Percentiles rank a stretch among this genome's conserved stretches.
Evolutionary conservation across 2,113 vertebrate genomes (phyloP).

Genomic region (Corythoichthys haematopterus): DNA sequence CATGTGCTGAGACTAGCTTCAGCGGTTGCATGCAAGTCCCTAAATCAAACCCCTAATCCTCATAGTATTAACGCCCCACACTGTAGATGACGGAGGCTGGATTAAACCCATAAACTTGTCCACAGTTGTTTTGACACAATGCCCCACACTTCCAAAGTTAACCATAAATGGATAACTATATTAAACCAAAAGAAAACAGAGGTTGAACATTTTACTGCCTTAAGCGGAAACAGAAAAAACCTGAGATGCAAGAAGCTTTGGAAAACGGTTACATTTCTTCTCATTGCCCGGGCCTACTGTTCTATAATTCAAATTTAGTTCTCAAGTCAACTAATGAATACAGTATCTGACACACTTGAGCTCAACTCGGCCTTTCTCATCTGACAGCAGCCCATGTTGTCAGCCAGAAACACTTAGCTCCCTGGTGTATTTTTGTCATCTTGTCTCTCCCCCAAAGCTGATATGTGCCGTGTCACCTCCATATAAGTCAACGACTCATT

Average conservation of each 20-base stretch:
- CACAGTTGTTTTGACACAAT: constrained; percentile 22
- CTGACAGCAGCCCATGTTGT: constrained; percentile 43
- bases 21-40: constrained; percentile 35
- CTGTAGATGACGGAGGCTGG: constrained; percentile 15
- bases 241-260: not conserved
- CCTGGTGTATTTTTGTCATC: constrained; percentile 66
- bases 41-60: constrained; percentile 57
- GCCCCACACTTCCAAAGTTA: not conserved
- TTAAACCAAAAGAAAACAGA: not conserved
- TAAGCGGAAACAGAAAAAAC: not conserved
- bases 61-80: constrained; percentile 17
- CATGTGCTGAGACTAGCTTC: constrained; percentile 22
- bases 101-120: constrained; percentile 20
- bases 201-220: not conserved
- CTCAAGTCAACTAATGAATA: constrained; percentile 11
- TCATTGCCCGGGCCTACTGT: not conserved
- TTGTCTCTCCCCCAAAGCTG: constrained; percentile 19
- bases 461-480: constrained; percentile 46
- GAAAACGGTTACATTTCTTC: not conserved
- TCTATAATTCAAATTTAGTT: not conserved
- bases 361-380: constrained; percentile 31
- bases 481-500: constrained; percentile 62
- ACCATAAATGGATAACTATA: not conserved
- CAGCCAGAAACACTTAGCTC: constrained; percentile 29
- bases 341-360: constrained; percentile 1